phyloP scores from a whole-genome alignment of 2,797 vertebrate genomes.

The Smutsia temminckii region DNA sequence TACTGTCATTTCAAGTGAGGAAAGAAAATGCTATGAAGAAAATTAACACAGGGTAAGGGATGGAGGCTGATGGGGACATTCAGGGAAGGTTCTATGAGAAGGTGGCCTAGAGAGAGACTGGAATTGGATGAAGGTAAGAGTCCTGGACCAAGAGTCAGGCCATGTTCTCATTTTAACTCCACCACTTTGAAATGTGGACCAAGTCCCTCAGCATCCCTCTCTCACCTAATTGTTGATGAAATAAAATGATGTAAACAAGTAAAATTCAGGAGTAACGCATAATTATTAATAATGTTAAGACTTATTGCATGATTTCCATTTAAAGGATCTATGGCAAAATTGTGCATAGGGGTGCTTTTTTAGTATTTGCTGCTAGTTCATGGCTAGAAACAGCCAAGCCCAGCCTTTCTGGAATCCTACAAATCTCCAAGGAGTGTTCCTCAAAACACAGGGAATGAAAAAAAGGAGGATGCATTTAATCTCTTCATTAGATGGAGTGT shows the following conservation, averaged over 20 bases:
- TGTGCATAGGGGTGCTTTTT: neutral
- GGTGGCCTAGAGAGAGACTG: neutral
- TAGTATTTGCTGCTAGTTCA: neutral
- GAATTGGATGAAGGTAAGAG: neutral
- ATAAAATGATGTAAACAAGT: neutral
- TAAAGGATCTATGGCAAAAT: neutral
- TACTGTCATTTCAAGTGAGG: neutral
- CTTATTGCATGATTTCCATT: neutral
- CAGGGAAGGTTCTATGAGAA: neutral
- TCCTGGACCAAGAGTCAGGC: fast-evolving
- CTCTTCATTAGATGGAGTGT: neutral
- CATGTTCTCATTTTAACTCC: neutral
- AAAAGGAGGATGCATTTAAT: neutral
- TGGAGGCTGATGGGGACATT: neutral
- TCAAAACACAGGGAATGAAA: neutral
- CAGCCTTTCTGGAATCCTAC: neutral
- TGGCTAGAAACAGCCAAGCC: neutral
- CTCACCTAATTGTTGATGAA: neutral
- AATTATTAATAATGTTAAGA: neutral
- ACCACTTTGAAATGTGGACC: fast-evolving
- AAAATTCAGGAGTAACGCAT: neutral
- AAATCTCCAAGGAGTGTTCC: neutral
- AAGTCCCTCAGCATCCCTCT: neutral
- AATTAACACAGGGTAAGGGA: neutral
- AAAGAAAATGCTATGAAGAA: neutral